phyloP scores from a whole-genome alignment of 2,797 vertebrate species.

The Premnoplex brunnescens region DNA sequence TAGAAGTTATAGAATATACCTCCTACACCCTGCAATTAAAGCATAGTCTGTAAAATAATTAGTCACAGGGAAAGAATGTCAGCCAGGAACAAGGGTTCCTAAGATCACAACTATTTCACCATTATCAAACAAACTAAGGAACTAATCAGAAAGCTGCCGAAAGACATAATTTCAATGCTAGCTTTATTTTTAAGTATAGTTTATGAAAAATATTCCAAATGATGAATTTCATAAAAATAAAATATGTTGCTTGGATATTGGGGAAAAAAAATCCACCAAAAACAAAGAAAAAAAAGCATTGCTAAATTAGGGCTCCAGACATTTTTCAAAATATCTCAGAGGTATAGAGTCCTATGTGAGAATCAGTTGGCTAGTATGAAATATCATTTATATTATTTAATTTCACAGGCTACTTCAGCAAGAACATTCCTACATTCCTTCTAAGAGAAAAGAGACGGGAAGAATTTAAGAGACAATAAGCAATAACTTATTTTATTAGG shows the following conservation, averaged over 20 bases:
- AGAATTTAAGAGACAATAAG: not conserved
- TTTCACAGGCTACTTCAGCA: not conserved
- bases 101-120: slow-evolving; percentile 63
- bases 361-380: not conserved
- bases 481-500: not conserved
- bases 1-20: slow-evolving; percentile 53
- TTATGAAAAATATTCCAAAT: slow-evolving; percentile 7
- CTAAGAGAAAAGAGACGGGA: not conserved
- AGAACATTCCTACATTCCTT: not conserved
- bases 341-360: not conserved
- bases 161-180: slow-evolving; percentile 20
- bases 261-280: not conserved
- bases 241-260: not conserved
- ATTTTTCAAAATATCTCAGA: not conserved
- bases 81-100: slow-evolving; percentile 35
- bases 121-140: slow-evolving; percentile 36
- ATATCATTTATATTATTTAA: not conserved
- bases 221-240: not conserved
- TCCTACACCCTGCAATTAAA: slow-evolving; percentile 75
- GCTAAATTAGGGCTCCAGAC: not conserved
- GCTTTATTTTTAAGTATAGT: not conserved
- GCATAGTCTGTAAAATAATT: slow-evolving; percentile 69
- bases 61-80: slow-evolving; percentile 61
- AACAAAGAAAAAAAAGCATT: not conserved
- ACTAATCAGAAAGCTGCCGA: slow-evolving; percentile 27